Evolutionary conservation across 2,888 invertebrate genomes (phyloP).

Genomic region (Coleophora deauratella): DNA sequence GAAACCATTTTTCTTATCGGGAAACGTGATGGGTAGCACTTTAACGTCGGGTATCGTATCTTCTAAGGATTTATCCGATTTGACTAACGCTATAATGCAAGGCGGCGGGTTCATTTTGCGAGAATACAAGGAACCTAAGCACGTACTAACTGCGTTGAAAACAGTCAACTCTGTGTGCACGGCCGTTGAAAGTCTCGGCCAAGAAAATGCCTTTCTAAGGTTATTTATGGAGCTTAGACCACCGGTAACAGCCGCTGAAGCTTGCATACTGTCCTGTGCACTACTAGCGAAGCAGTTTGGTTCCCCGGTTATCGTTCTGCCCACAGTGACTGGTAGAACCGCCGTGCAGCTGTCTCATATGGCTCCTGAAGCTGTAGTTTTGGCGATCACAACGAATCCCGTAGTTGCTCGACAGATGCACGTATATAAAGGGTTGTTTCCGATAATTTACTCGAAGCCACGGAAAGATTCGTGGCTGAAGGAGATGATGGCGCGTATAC

Average conservation of each 20-base stretch:
- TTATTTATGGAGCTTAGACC: conserved; percentile 20
- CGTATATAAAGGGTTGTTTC: conserved; percentile 44
- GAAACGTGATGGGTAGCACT: conserved; percentile 24
- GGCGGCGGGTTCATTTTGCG: conserved; percentile 25
- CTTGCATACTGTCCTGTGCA: conserved; percentile 21
- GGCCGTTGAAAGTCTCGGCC: conserved; percentile 18
- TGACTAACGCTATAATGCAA: conserved; percentile 26
- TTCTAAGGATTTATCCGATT: conserved; percentile 23
- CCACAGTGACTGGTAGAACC: conserved; percentile 28
- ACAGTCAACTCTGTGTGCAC: conserved; percentile 20
- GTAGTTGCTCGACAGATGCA: conserved; percentile 73
- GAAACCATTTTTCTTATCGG: conserved; percentile 30
- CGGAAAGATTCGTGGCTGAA: conserved; percentile 16
- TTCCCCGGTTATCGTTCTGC: conserved; percentile 21
- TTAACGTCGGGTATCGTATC: conserved; percentile 15
- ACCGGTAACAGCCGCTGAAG: conserved; percentile 32
- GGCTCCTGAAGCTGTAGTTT: conserved; percentile 18
- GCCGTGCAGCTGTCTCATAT: conserved; percentile 21
- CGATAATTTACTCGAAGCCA: conserved; percentile 21
- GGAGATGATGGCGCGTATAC: conserved; percentile 23
- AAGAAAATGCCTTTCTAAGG: conserved; percentile 20
- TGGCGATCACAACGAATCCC: conserved; percentile 22
- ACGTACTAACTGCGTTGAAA: conserved; percentile 17
- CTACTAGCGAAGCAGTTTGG: conserved; percentile 17
- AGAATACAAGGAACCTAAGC: conserved; percentile 14